Base-by-base conservation (phyloP, 92 coral and sea anemone species). In the Paragorgia papillata region DNA sequence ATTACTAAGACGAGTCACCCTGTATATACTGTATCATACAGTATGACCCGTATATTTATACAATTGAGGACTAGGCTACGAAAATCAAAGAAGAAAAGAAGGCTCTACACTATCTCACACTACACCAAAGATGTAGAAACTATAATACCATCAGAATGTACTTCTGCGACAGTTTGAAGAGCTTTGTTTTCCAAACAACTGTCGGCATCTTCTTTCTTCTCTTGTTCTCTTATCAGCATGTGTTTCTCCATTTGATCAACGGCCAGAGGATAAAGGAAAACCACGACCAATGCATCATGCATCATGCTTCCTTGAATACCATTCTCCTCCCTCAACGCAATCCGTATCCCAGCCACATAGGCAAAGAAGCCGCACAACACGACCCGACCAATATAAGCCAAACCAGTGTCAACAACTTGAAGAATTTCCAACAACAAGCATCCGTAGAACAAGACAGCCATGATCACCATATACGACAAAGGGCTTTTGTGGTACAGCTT, bases 351-450 rank as follows among this genome's bases (percentile, higher is more conserved):
- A 56, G 22, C 33, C 58, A 84, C 97, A 31, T 86, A 84, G 48
- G 96, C 89, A 27, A 92, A 50, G 73, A 92, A 92, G 0, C 92
- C 97, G 53, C 89, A 69, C 57, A 90, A 85, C 25, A 92, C 86
- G 57, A 84, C 82, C 92, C 89, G 87, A 1, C 97, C 97, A 24
- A 92, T 86, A 86, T 87, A 90, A 29, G 82, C 74, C n/a, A 92
- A 27, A 1, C 87, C 92, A 31, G 69, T 28, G 49, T 67, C 85
- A 3, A 80, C 34, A n/a, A 82, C 31, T 34, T 89, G 86, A 24
- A 84, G 26, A 7, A 73, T 50, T 67, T 67, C 77, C 1, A 87
- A 64, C 24, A 84, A 20, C 44, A 76, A 43, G 89, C 91, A 89
- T 15, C 68, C 71, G 54, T 87, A 83, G 69, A 89, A 89, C 5